phyloP scores from a whole-genome alignment of 2,113 vertebrate genomes.

The Alexandromys fortis region DNA sequence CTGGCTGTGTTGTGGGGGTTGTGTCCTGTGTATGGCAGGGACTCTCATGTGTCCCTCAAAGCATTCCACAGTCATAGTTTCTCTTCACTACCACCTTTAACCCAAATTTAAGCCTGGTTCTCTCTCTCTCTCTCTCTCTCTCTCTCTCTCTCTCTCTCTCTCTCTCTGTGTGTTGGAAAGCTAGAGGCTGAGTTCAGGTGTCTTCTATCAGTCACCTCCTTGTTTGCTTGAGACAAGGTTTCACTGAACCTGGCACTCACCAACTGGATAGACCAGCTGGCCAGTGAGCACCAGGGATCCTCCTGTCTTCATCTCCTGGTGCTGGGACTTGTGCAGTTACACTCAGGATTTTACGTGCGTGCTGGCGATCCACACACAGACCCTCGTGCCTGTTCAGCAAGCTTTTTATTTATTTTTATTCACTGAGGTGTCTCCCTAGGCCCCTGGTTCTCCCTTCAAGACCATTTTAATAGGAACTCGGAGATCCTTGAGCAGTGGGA shows the following conservation, averaged over 20 bases:
- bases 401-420: no score
- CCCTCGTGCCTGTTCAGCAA: neutral
- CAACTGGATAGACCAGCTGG: neutral
- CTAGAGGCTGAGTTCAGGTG: neutral
- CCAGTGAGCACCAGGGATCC: neutral
- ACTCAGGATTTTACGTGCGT: neutral
- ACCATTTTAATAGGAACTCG: neutral
- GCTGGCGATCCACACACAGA: neutral
- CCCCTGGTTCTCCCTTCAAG: neutral
- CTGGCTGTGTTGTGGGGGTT: no score
- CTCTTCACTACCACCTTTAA: neutral
- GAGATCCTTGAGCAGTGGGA: neutral
- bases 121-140: no score
- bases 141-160: no score
- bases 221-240: neutral
- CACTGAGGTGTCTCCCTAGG: neutral
- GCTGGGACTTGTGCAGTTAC: neutral
- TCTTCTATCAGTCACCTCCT: neutral
- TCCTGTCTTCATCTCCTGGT: neutral
- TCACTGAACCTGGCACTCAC: neutral
- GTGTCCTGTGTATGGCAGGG: neutral
- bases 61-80: accelerated
- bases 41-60: neutral
- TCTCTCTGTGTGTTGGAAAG: neutral
- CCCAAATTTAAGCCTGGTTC: neutral